Base-by-base conservation (phyloP, 1,140 invertebrate species). In the Eurosta solidaginis region DNA sequence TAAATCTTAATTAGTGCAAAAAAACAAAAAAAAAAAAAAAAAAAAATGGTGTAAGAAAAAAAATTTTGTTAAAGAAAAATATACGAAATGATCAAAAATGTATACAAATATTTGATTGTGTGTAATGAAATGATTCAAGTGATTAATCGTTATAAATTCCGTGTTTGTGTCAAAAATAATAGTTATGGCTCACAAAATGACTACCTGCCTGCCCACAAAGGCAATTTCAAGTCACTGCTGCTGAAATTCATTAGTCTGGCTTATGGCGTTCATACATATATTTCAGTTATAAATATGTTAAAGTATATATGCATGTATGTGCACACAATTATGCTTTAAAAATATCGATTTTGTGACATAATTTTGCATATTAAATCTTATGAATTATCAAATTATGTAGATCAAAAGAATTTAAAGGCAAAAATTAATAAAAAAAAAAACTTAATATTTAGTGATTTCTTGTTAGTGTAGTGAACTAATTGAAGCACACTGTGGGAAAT, bases 1-100 rank as follows among this genome's bases (percentile, higher is more conserved):
- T 10, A 68, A 68, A 68, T 40, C 59, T 68, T 29, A 68, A 68
- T 68, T 33, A 68, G 59, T 68, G 59, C 59, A n/a, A 40, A 68
- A 68, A 68, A 40, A 20, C 59, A n/a, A 68, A 17, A 40, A 68
- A 10, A 68, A 40, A 17, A 20, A 10, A 9, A 68, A 40, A 25
- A 63, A 63, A 20, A 14, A 22, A 4, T 25, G 10, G 0, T 4
- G n/a, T 25, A 52, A 63, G 9, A 47, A 42, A n/a, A n/a, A n/a
- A n/a, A n/a, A n/a, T n/a, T n/a, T n/a, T n/a, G n/a, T n/a, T n/a
- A n/a, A n/a, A n/a, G n/a, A n/a, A n/a, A n/a, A n/a, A n/a, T n/a
- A n/a, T n/a, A n/a, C n/a, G n/a, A n/a, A n/a, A n/a, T n/a, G n/a
- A n/a, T n/a, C n/a, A n/a, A n/a, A n/a, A n/a, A n/a, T n/a, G n/a